These are phyloP conservation scores for Notiomystis cincta DNA, from an alignment of 2,113 vertebrate genomes.

Conservation along the genomic window DNA sequence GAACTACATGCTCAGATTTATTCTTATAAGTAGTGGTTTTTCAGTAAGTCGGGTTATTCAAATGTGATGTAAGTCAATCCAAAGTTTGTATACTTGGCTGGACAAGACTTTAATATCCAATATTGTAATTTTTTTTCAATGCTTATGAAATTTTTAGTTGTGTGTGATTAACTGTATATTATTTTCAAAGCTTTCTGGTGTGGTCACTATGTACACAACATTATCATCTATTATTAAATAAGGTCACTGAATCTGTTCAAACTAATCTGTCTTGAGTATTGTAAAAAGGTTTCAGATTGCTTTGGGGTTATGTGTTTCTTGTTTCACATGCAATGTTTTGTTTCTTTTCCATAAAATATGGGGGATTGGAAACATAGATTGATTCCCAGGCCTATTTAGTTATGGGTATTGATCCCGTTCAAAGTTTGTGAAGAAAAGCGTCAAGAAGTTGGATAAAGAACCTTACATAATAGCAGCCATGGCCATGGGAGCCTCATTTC, in stretches of 20 bases:
- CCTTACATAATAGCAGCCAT: constrained; percentile 16
- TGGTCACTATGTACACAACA: not conserved
- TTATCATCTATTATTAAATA: constrained; percentile 8
- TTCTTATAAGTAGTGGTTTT: not conserved
- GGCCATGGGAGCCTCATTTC: constrained; percentile 16
- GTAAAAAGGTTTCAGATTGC: not conserved
- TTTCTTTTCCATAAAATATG: constrained; percentile 25
- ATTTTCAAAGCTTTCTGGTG: not conserved
- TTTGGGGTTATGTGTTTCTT: constrained; percentile 21
- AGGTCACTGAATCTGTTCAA: not conserved
- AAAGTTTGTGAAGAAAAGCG: constrained; percentile 41
- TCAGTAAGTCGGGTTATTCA: not conserved
- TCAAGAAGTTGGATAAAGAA: constrained; percentile 46
- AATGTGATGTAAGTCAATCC: not conserved
- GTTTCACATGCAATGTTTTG: constrained; percentile 16
- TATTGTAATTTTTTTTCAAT: not conserved
- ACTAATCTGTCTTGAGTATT: not conserved
- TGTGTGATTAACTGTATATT: not conserved
- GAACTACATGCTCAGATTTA: not conserved
- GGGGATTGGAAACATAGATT: constrained; percentile 38
- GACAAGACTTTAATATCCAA: not conserved
- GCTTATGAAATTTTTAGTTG: not conserved
- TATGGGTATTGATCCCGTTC: constrained; percentile 56
- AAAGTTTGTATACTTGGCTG: not conserved
- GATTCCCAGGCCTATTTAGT: constrained; percentile 65